Base-by-base conservation (phyloP, 2,113 vertebrate genomes). In the Phocoena sinus region DNA sequence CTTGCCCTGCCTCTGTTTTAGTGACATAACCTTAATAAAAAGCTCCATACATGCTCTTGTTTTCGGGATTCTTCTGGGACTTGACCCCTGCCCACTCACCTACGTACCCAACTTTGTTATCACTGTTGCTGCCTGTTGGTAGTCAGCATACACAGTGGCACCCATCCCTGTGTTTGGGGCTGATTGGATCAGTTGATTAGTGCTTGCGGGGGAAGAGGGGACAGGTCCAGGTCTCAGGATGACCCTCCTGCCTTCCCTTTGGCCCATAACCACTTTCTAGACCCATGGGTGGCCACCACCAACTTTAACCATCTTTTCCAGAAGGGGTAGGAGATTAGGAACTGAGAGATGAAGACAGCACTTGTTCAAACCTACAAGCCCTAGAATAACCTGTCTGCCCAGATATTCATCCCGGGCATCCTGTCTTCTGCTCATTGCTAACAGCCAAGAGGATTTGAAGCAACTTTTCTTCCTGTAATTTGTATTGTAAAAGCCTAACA, bases 321-420 rank as follows among this genome's bases (percentile, higher is more conserved):
- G 26, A 92, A 41, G 11, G 62, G 20, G 23, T 73, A 25, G 74
- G 41, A 21, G 79, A 62, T 25, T 1, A 4, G n/a, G n/a, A 65
- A 25, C 8, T 5, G 47, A 80, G 74, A 58, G 18, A 23, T 28
- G 58, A 38, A 85, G 38, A 41, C 1, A 50, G 26, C 63, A 7
- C 80, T 5, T 8, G 20, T 67, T 36, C 31, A 36, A 17, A 84
- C 33, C 20, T 18, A 14, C n/a, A 36, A 70, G 6, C 53, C 38
- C n/a, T 50, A 12, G 15, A 63, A 5, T 41, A 53, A 63, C 23
- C 23, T 0, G 25, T 58, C 47, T 31, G 6, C 28, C 26, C 25
- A 5, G n/a, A 12, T 18, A 1, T 5, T 17, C 20, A 4, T 60
- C 76, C 13, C 0, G 8, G 41, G 28, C 10, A 6, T 11, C 60